Percentiles rank a stretch among this genome's conserved stretches.
Conservation (phyloP, 2,888 invertebrate species). For the Operophtera brumata region DNA sequence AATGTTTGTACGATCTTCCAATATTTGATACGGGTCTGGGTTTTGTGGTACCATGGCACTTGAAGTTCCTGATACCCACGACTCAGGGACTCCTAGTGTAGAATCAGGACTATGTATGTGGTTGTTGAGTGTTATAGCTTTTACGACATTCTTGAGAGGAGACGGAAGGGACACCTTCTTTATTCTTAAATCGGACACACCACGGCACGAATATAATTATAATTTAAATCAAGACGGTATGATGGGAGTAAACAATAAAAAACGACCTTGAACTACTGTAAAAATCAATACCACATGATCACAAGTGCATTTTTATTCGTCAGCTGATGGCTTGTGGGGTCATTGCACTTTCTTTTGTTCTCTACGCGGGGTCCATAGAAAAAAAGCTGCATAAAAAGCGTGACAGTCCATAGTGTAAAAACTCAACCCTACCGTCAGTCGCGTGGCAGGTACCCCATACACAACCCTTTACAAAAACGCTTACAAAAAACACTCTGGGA, state of each 20-base stretch:
- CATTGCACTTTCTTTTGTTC: conserved; percentile 74
- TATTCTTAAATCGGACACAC: too few species aligned
- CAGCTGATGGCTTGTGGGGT: conserved; percentile 77
- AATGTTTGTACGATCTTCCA: too few species aligned
- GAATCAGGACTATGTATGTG: too few species aligned
- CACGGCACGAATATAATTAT: background rate
- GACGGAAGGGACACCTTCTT: too few species aligned
- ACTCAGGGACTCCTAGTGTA: too few species aligned
- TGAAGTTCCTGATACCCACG: too few species aligned
- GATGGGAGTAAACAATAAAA: conserved; percentile 13
- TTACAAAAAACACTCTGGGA: conserved; percentile 74
- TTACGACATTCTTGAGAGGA: too few species aligned
- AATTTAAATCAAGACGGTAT: background rate
- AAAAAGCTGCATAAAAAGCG: conserved; percentile 67
- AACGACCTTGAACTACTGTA: conserved; percentile 64
- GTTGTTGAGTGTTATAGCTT: too few species aligned
- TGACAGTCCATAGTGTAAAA: conserved; percentile 69
- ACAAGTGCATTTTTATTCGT: conserved; percentile 75
- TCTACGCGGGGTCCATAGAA: conserved; percentile 50
- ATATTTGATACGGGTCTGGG: too few species aligned
- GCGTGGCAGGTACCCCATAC: conserved; percentile 76
- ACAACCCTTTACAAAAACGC: conserved; percentile 78
- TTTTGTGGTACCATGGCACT: too few species aligned
- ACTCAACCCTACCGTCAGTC: conserved; percentile 72
- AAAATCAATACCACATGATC: conserved; percentile 69